Conservation (phyloP, 2,888 invertebrate species). For the Heliconius erato region DNA sequence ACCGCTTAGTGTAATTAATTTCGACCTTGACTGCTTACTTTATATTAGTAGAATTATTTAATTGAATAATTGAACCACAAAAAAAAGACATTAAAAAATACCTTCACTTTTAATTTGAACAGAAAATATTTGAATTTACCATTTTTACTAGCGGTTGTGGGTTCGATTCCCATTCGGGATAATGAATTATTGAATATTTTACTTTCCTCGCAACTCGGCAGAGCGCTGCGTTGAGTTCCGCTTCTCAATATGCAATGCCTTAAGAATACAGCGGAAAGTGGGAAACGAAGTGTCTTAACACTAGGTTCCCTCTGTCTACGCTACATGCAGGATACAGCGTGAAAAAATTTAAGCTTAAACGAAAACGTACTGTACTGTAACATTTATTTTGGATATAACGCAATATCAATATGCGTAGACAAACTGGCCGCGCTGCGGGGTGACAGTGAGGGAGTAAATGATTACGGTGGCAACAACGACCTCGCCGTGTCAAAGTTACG, state of each 20-base stretch:
- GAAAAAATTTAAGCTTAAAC: no score
- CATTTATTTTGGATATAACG: slow-evolving; percentile 50
- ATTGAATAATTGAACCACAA: neutral
- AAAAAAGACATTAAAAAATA: slow-evolving; percentile 6
- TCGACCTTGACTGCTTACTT: neutral
- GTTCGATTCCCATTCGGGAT: no score
- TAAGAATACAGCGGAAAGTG: no score
- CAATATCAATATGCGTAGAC: slow-evolving; percentile 55
- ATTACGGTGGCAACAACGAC: slow-evolving; percentile 73
- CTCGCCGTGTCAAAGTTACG: slow-evolving; percentile 86
- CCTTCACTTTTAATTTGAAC: slow-evolving; percentile 11
- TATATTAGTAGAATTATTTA: neutral
- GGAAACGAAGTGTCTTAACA: no score
- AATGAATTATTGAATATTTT: no score
- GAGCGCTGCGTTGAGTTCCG: no score
- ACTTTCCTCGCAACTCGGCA: no score
- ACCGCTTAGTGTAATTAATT: neutral
- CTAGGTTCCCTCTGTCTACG: no score
- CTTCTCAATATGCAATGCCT: no score
- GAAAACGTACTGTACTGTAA: neutral
- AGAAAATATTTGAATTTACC: neutral
- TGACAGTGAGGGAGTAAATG: slow-evolving; percentile 60
- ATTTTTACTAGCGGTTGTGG: no score
- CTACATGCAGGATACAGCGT: no score
- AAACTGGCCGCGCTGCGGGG: slow-evolving; percentile 56